These are phyloP conservation scores for Halyomorpha halys DNA, from an alignment of 1,140 invertebrate species.

Conservation along the genomic window DNA sequence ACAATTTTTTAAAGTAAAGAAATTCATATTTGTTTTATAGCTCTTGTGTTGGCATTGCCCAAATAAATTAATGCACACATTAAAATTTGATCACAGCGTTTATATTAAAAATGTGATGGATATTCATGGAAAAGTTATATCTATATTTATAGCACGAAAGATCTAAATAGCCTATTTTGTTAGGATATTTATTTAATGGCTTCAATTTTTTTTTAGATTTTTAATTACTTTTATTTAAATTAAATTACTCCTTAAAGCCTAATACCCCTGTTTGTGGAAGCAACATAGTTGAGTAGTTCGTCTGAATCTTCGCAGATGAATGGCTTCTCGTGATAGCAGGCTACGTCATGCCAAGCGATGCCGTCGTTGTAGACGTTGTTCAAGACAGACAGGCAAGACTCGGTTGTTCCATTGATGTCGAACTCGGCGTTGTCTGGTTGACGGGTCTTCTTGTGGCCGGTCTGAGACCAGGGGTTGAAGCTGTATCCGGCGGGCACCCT, in stretches of 20 bases:
- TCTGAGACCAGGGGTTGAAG: slow-evolving; percentile 78
- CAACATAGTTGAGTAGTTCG: slow-evolving; percentile 71
- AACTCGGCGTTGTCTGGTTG: slow-evolving; percentile 88
- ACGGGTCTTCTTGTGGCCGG: slow-evolving; percentile 74
- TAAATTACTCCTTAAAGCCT: slow-evolving; percentile 35
- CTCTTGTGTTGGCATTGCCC: no score
- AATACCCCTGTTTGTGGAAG: slow-evolving; percentile 65
- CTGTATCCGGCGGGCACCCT: slow-evolving; percentile 43
- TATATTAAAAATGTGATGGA: no score
- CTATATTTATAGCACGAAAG: no score
- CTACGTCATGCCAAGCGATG: slow-evolving; percentile 84
- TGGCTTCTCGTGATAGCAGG: slow-evolving; percentile 84
- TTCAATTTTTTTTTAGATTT: no score
- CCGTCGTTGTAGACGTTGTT: slow-evolving; percentile 89
- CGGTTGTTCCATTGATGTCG: slow-evolving; percentile 77
- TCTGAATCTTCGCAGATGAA: slow-evolving; percentile 81
- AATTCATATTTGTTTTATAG: no score
- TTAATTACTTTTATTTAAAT: no score
- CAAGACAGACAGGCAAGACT: slow-evolving; percentile 72
- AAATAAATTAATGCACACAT: no score
- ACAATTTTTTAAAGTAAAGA: no score
- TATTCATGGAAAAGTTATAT: no score
- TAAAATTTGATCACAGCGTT: no score
- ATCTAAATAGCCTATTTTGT: no score
- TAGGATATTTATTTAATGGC: no score